phyloP scores from a whole-genome alignment of 2,888 invertebrate genomes.

The Tetranychus piercei region DNA sequence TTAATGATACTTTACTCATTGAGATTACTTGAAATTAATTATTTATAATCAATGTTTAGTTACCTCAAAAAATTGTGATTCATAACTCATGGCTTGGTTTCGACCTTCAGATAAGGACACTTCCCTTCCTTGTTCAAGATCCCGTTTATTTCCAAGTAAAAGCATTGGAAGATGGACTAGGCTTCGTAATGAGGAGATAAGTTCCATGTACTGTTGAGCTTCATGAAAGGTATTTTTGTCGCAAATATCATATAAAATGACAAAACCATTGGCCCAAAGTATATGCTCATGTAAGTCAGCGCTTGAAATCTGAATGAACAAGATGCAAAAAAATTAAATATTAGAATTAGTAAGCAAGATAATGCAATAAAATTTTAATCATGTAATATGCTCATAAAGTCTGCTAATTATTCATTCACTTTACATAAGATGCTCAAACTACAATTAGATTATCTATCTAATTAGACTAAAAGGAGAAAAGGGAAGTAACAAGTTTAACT shows the following conservation, averaged over 20 bases:
- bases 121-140: slow-evolving; percentile 38
- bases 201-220: slow-evolving; percentile 48
- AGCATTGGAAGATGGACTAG: slow-evolving; percentile 43
- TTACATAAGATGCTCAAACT: neutral
- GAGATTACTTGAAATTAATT: no score
- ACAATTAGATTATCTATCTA: no score
- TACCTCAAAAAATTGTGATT: slow-evolving; percentile 31
- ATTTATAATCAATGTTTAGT: no score
- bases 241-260: slow-evolving; percentile 59
- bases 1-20: no score
- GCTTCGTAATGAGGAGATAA: slow-evolving; percentile 45
- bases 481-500: no score
- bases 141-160: slow-evolving; percentile 58
- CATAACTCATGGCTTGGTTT: slow-evolving; percentile 21
- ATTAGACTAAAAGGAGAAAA: no score
- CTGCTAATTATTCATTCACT: no score
- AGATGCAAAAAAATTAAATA: neutral
- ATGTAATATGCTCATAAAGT: no score
- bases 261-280: slow-evolving; percentile 58
- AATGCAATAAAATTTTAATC: no score
- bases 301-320: neutral
- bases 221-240: slow-evolving; percentile 51
- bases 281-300: slow-evolving; percentile 35
- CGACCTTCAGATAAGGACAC: slow-evolving; percentile 30
- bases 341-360: no score